Evolutionary conservation across 2,113 vertebrate species (phyloP), one percentile per base, ranked within the genome.

Genomic region (Myotis lucifugus): DNA sequence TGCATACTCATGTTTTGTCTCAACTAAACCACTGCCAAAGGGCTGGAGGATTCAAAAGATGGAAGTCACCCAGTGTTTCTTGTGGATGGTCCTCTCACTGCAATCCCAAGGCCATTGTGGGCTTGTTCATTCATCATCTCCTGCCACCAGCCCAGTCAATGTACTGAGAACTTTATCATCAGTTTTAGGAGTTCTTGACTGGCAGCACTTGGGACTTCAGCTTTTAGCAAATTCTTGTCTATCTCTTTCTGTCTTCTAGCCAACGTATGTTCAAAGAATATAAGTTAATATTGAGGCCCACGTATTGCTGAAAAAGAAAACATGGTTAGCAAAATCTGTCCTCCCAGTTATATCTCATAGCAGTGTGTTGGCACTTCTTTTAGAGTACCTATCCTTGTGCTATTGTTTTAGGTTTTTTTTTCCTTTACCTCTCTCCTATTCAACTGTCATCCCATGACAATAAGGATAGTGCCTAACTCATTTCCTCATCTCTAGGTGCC

Each of bases 241-340:
- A 27, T 54, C 18, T 93, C 40, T 59, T 81, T 48, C 50, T 91
- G 21, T 32, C 59, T 81, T 48, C 42, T 85, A 85, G 46, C 40
- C 5, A 81, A 40, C 5, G 0, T 50, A 19, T 54, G 13, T 74
- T 89, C 5, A 27, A 88, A 84, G 72, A 93, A 76, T 81, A 59
- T 50, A 64, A 91, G 85, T 88, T 83, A 59, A 83, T 88, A 74
- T 27, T 48, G 70, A 86, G 34, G 40, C 73, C 54, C 42, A 40
- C n/a, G 81, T 91, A 83, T 40, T 86, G 85, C n/a, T 83, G 59
- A 29, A 90, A 73, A 76, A 46, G 34, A n/a, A 79, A 95, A 46
- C 18, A 34, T 61, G 42, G 13, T 84, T 64, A 83, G 34, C 67
- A 48, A 78, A 59, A 29, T 52, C 6, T 48, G 59, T 40, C 69